phyloP scores from a whole-genome alignment of 2,113 vertebrate genomes.

The Nothobranchius kuhntae region DNA sequence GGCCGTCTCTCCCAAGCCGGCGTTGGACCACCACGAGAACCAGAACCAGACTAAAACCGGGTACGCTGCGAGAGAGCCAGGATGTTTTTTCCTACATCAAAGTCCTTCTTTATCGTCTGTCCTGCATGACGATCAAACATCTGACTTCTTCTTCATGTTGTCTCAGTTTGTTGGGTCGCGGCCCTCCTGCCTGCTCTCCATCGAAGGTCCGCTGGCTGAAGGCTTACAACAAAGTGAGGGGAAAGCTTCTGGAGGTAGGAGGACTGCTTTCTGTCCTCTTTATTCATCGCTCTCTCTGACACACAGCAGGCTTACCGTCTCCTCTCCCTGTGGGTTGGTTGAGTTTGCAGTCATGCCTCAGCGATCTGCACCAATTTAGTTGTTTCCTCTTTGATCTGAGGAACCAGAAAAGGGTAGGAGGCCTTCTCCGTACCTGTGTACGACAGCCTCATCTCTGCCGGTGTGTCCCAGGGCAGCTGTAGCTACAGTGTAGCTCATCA shows the following conservation, averaged over 20 bases:
- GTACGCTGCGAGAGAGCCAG: conserved; percentile 32
- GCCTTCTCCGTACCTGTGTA: too few species aligned
- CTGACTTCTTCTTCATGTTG: neutral
- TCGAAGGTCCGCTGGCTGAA: conserved; percentile 72
- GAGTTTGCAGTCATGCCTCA: conserved; percentile 60
- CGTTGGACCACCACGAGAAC: conserved; percentile 22
- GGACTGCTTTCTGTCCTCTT: neutral
- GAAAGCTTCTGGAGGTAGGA: conserved; percentile 62
- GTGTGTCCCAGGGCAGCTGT: too few species aligned
- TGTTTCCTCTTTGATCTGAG: conserved; percentile 43
- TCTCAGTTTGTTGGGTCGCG: conserved; percentile 49
- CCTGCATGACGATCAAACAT: too few species aligned
- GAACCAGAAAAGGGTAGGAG: neutral
- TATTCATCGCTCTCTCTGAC: neutral
- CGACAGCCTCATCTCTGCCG: too few species aligned
- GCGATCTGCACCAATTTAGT: conserved; percentile 35
- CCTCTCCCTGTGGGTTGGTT: conserved; percentile 52
- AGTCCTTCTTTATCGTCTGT: neutral
- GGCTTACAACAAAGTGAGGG: conserved; percentile 72
- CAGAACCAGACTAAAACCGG: conserved; percentile 48
- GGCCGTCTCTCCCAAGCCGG: neutral
- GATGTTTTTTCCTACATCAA: neutral
- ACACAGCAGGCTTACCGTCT: neutral
- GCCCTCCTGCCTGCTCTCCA: conserved; percentile 65
- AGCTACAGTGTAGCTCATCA: too few species aligned